Evolutionary conservation across 2,113 vertebrate genomes (phyloP).

Genomic region (Atractosteus spatula): DNA sequence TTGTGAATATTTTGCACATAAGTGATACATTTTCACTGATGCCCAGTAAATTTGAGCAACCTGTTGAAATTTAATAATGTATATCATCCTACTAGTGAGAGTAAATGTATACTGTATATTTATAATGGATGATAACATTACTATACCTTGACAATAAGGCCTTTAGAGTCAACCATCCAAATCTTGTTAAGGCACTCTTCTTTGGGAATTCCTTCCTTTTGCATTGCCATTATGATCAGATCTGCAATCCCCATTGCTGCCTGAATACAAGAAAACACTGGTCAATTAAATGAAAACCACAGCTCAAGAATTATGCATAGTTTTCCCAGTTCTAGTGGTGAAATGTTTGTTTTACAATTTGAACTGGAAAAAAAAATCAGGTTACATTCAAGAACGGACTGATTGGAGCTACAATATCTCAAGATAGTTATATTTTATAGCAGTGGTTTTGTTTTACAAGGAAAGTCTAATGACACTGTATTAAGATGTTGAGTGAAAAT

Average conservation of each 20-base stretch:
- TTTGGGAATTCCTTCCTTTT: slow-evolving; percentile 80
- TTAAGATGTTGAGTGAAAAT: no score
- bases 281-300: not conserved
- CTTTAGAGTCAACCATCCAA: slow-evolving; percentile 98
- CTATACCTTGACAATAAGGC: slow-evolving; percentile 98
- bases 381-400: no score
- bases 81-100: no score
- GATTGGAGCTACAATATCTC: no score
- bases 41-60: no score
- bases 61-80: no score
- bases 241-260: slow-evolving; percentile 95
- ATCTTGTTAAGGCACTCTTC: slow-evolving; percentile 78
- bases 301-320: no score
- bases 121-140: slow-evolving; percentile 41
- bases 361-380: no score
- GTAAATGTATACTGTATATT: not conserved
- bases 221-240: slow-evolving; percentile 90
- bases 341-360: no score
- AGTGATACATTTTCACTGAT: no score
- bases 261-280: slow-evolving; percentile 49
- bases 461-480: not conserved
- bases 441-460: slow-evolving; percentile 13
- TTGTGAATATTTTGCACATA: no score
- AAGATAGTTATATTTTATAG: not conserved
- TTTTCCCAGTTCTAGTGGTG: no score